Base-by-base conservation (phyloP, 37 sponge, comb jelly and placozoan genomes). In the Tethya wilhelma region DNA sequence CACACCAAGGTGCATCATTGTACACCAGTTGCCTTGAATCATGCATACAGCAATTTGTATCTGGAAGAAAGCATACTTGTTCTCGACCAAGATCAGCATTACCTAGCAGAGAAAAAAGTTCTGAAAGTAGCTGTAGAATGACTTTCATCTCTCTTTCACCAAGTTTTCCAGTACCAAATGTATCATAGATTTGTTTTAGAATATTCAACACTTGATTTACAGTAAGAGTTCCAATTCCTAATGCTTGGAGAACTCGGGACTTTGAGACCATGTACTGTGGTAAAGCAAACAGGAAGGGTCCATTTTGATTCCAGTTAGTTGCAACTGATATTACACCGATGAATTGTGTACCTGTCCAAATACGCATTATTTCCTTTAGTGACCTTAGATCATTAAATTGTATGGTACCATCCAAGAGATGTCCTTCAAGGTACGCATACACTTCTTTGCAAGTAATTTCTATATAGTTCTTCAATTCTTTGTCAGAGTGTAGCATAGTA, bases 1-100 rank as follows among this genome's bases (percentile, higher is more conserved):
- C 17, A 37, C 29, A 20, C 67, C 67, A 67, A 23, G 29, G 67
- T 19, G 67, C 67, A 67, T 67, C 67, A 33, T 67, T 67, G 38
- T 36, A 67, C 6, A 38, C 67, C 7, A 67, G 19, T 6, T 23
- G 12, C 38, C 38, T 30, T 20, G 67, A 19, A 20, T 36, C 39
- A 67, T 36, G 38, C 67, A 67, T 67, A 9, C 29, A 19, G 37
- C 14, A 37, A 33, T 32, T 36, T 19, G 29, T 19, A 33, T 67
- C 67, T 30, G 67, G 67, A 17, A 67, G 38, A 49, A 49, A 49
- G 53, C 53, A 49, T 14, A 49, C 53, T 49, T 49, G 53, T 19
- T 49, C 53, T 49, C 14, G 14, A 49, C 53, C 53, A 14, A 49
- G 53, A 49, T n/a, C n/a, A n/a, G n/a, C n/a, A n/a, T n/a, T n/a